Evolutionary conservation across 2,113 vertebrate genomes (phyloP), one percentile per base, ranked within the genome.

Genomic region (Aspiorhynchus laticeps): DNA sequence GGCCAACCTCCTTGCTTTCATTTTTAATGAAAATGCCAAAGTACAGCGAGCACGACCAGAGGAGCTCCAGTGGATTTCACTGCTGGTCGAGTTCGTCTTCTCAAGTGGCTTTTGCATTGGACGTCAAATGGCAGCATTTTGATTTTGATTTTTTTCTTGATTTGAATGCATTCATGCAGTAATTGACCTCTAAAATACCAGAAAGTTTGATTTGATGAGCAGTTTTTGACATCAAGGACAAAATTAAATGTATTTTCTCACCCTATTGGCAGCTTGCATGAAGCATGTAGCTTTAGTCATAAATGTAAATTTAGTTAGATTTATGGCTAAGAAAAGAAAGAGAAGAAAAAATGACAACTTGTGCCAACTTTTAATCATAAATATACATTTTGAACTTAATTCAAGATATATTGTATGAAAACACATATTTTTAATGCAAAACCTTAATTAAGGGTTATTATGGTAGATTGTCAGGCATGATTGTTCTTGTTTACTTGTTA

Each of bases 1-100:
- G 2, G 63, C 28, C 33, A 31, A 5, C 15, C 53, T n/a, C 8
- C n/a, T 53, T 67, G 14, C 28, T 65, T 83, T 83, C 12, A n/a
- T 24, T 84, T 61, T 43, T 21, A 74, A 65, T 85, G 73, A 61
- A 28, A 82, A 75, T 26, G 36, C 51, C n/a, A 76, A 8, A 78
- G 61, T 10, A 73, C 31, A 67, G 67, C n/a, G 36, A 73, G 36
- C 10, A 41, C 21, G 56, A 73, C 21, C 5, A 10, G 21, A 41
- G 69, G 2, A 38, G 69, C 48, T 88, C 7, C 63, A 56, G 81
- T 51, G n/a, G 24, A 53, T 43, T 28, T 19, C 75, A 31, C 24
- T 0, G 46, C 14, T 59, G 53, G 19, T 59, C 6, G 53, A 59
- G 2, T 59, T 59, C 53, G 11, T 2, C 33, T 73, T 41, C 69